Evolutionary conservation across 2,113 vertebrate species (phyloP).

Genomic region (Rana temporaria): DNA sequence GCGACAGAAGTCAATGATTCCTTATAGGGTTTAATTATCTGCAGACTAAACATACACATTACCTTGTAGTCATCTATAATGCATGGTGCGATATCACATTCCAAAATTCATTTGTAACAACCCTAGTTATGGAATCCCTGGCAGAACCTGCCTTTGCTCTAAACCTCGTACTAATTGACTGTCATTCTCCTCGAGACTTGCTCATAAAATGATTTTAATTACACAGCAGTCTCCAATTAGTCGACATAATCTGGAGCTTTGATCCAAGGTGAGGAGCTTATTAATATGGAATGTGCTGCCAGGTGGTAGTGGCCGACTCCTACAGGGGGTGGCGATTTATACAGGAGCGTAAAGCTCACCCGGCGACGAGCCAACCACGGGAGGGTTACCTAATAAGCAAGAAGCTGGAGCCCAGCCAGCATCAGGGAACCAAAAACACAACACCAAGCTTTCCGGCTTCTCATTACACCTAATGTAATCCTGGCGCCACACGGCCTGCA

Average conservation of each 20-base stretch:
- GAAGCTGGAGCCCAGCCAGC: too few species aligned
- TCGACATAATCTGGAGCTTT: not conserved
- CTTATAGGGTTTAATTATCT: not conserved
- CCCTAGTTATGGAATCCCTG: not conserved
- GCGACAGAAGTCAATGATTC: slow-evolving; percentile 6
- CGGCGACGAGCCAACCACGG: too few species aligned
- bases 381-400: too few species aligned
- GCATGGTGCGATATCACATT: not conserved
- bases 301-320: not conserved
- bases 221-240: not conserved
- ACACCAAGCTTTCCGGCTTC: too few species aligned
- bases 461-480: too few species aligned
- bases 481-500: too few species aligned
- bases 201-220: not conserved
- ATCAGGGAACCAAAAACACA: too few species aligned
- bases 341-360: too few species aligned
- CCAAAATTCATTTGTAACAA: not conserved
- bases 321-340: not conserved
- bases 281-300: not conserved
- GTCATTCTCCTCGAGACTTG: not conserved
- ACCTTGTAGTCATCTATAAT: not conserved
- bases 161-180: not conserved
- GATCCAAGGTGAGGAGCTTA: not conserved
- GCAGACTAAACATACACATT: not conserved
- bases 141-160: not conserved